phyloP scores from a whole-genome alignment of 2,888 invertebrate species.

The Apamea epomidion region DNA sequence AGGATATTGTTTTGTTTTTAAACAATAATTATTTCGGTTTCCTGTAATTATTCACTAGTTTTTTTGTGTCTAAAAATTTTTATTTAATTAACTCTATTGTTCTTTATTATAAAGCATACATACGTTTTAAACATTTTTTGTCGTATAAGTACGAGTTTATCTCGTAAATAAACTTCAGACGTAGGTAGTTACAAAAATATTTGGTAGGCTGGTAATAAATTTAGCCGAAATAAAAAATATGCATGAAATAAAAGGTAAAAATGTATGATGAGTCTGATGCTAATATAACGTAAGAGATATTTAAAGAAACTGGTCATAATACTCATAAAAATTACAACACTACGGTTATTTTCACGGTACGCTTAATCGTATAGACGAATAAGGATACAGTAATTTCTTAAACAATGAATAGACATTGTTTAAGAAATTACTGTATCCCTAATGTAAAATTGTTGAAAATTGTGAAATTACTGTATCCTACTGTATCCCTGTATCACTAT shows the following conservation, averaged over 20 bases:
- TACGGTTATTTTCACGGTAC: not conserved
- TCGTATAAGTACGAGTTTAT: too few species aligned
- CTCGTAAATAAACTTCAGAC: not conserved
- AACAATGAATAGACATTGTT: not conserved
- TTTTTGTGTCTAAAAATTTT: constrained; percentile 1
- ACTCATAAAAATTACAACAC: not conserved
- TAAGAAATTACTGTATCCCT: not conserved
- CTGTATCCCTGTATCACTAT: not conserved
- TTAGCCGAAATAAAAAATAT: not conserved
- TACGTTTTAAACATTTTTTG: too few species aligned
- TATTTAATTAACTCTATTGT: constrained; percentile 25
- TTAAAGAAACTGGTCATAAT: not conserved
- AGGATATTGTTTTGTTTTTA: not conserved
- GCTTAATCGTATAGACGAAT: not conserved
- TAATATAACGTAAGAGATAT: not conserved
- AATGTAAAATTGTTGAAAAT: too few species aligned
- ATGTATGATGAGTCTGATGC: not conserved
- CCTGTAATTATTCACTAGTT: not conserved
- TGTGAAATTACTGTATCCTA: too few species aligned
- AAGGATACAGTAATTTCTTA: too few species aligned
- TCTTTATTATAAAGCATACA: not conserved
- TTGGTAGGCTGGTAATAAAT: not conserved
- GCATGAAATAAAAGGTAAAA: not conserved
- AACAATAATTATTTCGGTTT: not conserved
- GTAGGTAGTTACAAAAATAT: too few species aligned